These are phyloP conservation scores for Microcebus lehilahytsara DNA, from an alignment of 2,113 vertebrate genomes.

Conservation along the genomic window DNA sequence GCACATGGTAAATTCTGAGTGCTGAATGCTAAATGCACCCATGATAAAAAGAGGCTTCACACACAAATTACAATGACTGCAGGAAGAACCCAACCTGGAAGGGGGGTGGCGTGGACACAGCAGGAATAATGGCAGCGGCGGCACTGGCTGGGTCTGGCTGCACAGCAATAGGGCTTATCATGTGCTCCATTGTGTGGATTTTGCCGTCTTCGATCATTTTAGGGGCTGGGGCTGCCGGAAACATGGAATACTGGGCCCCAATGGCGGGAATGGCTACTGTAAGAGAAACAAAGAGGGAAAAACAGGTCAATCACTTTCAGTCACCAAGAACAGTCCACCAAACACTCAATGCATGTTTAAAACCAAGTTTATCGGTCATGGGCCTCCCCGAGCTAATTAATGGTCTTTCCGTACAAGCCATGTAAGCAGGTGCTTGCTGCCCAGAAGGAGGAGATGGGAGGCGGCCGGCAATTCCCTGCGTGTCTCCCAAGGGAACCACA, in stretches of 20 bases:
- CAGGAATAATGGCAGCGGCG: conserved; percentile 87
- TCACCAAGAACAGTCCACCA: not conserved
- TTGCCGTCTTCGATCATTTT: conserved; percentile 98
- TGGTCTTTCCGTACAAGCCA: not conserved
- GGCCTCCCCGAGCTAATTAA: not conserved
- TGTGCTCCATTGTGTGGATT: conserved; percentile 94
- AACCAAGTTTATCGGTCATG: not conserved
- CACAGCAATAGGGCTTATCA: conserved; percentile 94
- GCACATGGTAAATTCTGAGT: not conserved
- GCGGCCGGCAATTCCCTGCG: not conserved
- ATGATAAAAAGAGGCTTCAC: not conserved
- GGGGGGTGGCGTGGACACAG: conserved; percentile 95
- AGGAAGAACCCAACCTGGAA: conserved; percentile 89
- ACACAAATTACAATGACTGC: accelerated
- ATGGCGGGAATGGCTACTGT: conserved; percentile 93
- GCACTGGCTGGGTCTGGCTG: conserved; percentile 91
- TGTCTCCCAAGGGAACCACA: not conserved
- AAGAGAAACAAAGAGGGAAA: conserved; percentile 63
- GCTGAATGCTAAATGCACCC: too few species aligned
- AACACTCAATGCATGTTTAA: not conserved
- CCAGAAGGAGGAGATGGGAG: not conserved
- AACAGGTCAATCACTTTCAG: not conserved
- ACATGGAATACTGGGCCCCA: conserved; percentile 94
- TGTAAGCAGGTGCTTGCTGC: not conserved
- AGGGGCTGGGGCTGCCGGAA: conserved; percentile 88